A percentile compares a stretch with the other conserved stretches of the same genome.
Evolutionary conservation across 2,888 invertebrate genomes (phyloP).

Genomic region (Drosophila borealis): DNA sequence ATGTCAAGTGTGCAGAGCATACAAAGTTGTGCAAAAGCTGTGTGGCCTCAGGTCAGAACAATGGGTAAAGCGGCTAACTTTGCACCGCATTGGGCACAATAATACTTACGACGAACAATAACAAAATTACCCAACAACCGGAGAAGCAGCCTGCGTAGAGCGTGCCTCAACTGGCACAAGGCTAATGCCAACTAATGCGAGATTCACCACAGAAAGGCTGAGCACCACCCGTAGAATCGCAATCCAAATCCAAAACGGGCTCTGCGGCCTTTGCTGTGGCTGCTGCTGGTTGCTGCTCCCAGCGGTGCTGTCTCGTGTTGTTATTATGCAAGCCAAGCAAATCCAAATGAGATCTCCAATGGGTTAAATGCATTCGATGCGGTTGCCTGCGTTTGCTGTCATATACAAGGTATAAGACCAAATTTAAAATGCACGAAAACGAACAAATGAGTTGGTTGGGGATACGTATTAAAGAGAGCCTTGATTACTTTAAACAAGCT

Average conservation of each 20-base stretch:
- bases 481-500: constrained; percentile 39
- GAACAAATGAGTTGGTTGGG: not conserved
- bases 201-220: constrained; percentile 58
- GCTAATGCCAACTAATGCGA: constrained; percentile 71
- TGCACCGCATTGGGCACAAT: constrained; percentile 64
- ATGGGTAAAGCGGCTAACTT: constrained; percentile 41
- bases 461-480: not conserved
- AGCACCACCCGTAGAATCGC: constrained; percentile 36
- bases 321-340: constrained; percentile 38
- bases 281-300: constrained; percentile 19
- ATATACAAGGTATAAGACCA: constrained; percentile 28
- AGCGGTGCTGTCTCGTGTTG: constrained; percentile 27
- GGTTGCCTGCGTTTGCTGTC: constrained; percentile 39
- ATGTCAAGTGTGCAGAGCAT: constrained; percentile 47
- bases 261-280: constrained; percentile 3
- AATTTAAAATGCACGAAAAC: constrained; percentile 38
- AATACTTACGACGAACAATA: constrained; percentile 52
- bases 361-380: constrained; percentile 62
- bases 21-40: constrained; percentile 54
- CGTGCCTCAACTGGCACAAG: constrained; percentile 33
- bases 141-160: not conserved
- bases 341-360: constrained; percentile 58
- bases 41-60: constrained; percentile 53
- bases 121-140: constrained; percentile 51
- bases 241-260: constrained; percentile 12